Conservation (phyloP, 2,888 invertebrate genomes). For the Pachliopta kotzebuea region DNA sequence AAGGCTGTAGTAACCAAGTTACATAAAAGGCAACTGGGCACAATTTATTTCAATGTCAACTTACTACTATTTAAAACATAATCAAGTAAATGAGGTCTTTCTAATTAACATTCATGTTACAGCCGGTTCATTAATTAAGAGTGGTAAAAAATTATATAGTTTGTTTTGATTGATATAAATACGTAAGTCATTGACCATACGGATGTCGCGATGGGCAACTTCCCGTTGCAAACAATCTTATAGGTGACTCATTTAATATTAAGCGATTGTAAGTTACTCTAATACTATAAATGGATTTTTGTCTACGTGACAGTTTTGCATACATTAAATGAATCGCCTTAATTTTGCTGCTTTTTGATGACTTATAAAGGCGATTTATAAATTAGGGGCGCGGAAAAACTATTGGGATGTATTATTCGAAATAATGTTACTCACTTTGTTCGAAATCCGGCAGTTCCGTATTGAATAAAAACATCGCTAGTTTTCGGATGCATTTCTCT, state of each 20-base stretch:
- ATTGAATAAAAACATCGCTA: constrained; percentile 84
- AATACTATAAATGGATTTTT: constrained; percentile 36
- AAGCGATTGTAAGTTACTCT: constrained; percentile 38
- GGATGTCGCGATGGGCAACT: constrained; percentile 48
- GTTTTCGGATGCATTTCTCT: constrained; percentile 89
- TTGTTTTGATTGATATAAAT: constrained; percentile 51
- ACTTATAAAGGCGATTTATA: constrained; percentile 38
- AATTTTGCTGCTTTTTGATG: constrained; percentile 32
- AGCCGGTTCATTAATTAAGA: constrained; percentile 6
- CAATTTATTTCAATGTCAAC: constrained; percentile 34
- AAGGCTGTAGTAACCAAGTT: constrained; percentile 24
- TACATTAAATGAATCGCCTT: constrained; percentile 26
- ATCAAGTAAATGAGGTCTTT: constrained; percentile 34
- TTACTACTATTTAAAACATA: constrained; percentile 22
- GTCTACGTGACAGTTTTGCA: constrained; percentile 41
- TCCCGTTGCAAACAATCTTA: constrained; percentile 70
- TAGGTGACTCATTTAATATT: constrained; percentile 60
- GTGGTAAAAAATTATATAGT: constrained; percentile 33
- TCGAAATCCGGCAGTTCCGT: constrained; percentile 93
- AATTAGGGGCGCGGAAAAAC: constrained; percentile 38
- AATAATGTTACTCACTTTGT: constrained; percentile 83
- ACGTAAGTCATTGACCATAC: constrained; percentile 68
- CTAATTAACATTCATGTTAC: constrained; percentile 23
- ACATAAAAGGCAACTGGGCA: constrained; percentile 27
- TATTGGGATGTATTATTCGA: constrained; percentile 38